Base-by-base conservation (phyloP, 2,113 vertebrate species). In the Psephotus haematonotus region DNA sequence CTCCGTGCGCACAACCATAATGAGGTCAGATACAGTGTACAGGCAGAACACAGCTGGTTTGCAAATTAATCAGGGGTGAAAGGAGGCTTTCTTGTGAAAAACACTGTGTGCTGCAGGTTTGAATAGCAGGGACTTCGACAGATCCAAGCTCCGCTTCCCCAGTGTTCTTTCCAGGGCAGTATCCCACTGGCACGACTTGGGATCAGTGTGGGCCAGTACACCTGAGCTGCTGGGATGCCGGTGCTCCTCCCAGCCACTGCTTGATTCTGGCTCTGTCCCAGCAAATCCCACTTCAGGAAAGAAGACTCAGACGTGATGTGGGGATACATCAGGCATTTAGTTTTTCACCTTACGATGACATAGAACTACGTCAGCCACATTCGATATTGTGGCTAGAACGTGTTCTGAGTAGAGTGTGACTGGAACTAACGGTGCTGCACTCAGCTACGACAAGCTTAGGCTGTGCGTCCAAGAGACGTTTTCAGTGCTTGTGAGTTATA, bases 41-140 rank as follows among this genome's bases (percentile, higher is more conserved):
- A 27, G 91, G 89, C 91, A 86, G 96, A 80, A 92, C 89, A 77
- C 67, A 82, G 80, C 94, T 90, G 81, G 22, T 85, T 70, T 74
- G 84, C 62, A 63, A 59, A 94, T 92, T 70, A 86, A 80, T 90
- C 84, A 11, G 41, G 63, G 70, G 24, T 82, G 65, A 84, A 33
- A 76, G 69, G 90, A 78, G 46, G 24, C 65, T 80, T 92, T 76
- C 77, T 76, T 25, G 44, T 22, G 78, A 37, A 59, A 69, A 60
- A 29, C 13, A 3, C 13, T 37, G 69, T 3, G 27, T 22, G 13
- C 41, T 6, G 69, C n/a, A 4, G 13, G 10, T 25, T 19, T 23
- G 27, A 63, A 27, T 9, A 20, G 72, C 3, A 0, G 72, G 28
- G 43, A 46, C 33, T 49, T 37, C 39, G n/a, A 15, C 9, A 5